These are phyloP conservation scores for Leptobrachium ailaonicum DNA, from an alignment of 2,113 vertebrate species.

Conservation along the genomic window DNA sequence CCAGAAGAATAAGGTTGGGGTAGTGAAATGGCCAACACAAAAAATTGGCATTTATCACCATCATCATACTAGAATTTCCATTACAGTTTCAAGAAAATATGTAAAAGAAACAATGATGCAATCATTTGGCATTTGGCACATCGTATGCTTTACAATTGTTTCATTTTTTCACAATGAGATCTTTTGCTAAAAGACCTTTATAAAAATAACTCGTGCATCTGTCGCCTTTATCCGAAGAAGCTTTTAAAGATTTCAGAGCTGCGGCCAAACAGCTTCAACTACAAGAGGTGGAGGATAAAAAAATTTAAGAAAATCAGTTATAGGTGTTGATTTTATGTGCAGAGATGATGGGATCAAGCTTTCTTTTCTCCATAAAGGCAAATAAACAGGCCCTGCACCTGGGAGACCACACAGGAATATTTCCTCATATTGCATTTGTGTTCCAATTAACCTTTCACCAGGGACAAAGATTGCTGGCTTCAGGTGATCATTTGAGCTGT, in stretches of 20 bases:
- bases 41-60: constrained; percentile 7
- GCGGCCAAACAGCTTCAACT: background rate
- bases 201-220: background rate
- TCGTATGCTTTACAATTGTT: background rate
- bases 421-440: background rate
- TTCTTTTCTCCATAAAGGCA: constrained; percentile 2
- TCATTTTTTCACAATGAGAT: background rate
- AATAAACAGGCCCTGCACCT: constrained; percentile 37
- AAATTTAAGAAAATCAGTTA: background rate
- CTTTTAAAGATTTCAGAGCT: background rate
- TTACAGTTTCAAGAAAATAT: background rate
- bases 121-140: background rate
- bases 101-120: background rate
- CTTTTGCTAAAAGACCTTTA: background rate
- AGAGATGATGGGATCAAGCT: background rate
- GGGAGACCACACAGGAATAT: constrained; percentile 37
- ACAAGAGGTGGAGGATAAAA: background rate
- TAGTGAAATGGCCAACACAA: constrained; percentile 4
- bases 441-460: constrained; percentile 30
- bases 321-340: constrained; percentile 3
- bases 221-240: background rate
- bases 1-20: constrained; percentile 11
- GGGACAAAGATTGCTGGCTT: constrained; percentile 1
- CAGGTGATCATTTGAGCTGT: background rate
- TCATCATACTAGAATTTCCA: constrained; percentile 18